Percentiles rank a stretch among this genome's conserved stretches.
Conservation (phyloP, 2,888 invertebrate genomes). For the Parnassius orleans region DNA sequence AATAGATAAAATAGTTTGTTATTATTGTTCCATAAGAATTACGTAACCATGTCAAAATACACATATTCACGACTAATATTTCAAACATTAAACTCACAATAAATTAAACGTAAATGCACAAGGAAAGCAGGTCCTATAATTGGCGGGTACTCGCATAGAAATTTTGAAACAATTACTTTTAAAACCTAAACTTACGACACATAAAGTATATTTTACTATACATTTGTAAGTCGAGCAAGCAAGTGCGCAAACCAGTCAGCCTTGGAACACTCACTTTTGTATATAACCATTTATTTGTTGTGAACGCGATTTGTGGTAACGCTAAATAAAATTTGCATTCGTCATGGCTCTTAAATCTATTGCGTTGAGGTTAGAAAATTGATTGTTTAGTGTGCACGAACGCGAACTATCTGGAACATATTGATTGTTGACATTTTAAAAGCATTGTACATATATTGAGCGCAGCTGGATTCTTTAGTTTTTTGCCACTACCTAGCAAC, state of each 20-base stretch:
- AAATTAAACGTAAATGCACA: slow-evolving; percentile 32
- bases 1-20: too few species aligned
- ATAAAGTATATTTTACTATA: slow-evolving; percentile 34
- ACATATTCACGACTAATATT: slow-evolving; percentile 10
- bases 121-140: slow-evolving; percentile 36
- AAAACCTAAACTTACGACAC: slow-evolving; percentile 23
- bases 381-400: slow-evolving; percentile 1
- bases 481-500: slow-evolving; percentile 9
- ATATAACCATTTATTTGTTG: slow-evolving; percentile 28
- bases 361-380: slow-evolving; percentile 15
- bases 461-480: slow-evolving; percentile 12
- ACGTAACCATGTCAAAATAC: slow-evolving; percentile 2
- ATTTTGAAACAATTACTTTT: slow-evolving; percentile 7
- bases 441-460: slow-evolving; percentile 17
- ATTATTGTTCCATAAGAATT: too few species aligned
- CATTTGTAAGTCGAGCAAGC: slow-evolving; percentile 30
- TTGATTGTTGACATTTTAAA: slow-evolving; percentile 26
- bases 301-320: slow-evolving; percentile 29
- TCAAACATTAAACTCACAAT: slow-evolving; percentile 18
- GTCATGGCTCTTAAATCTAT: slow-evolving; percentile 17
- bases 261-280: slow-evolving; percentile 42
- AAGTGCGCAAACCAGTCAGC: slow-evolving; percentile 32
- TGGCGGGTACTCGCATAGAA: slow-evolving; percentile 24
- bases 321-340: slow-evolving; percentile 18
- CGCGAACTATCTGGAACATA: slow-evolving; percentile 11